These are phyloP conservation scores for Micropterix aruncella DNA, from an alignment of 2,888 invertebrate species.

Conservation along the genomic window DNA sequence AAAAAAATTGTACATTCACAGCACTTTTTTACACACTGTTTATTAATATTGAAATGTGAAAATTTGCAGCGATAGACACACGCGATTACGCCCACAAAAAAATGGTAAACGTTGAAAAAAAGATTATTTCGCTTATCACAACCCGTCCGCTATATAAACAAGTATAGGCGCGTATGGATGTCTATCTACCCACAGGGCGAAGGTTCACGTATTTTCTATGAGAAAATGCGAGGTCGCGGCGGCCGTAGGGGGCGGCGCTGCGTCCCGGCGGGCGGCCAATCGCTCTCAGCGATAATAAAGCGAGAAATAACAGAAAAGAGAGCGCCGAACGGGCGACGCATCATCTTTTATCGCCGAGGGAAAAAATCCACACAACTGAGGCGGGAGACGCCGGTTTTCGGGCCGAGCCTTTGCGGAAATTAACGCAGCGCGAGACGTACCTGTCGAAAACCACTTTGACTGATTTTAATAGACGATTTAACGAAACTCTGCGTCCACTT, in stretches of 20 bases:
- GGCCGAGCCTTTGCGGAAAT: neutral
- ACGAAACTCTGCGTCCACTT: neutral
- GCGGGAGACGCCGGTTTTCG: neutral
- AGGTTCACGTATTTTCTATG: too few species aligned
- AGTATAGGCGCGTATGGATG: neutral
- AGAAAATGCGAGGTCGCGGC: too few species aligned
- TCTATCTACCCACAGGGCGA: neutral
- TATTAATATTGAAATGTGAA: too few species aligned
- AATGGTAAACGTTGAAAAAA: neutral
- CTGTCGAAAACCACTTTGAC: neutral
- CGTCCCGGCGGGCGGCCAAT: too few species aligned
- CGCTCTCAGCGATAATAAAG: too few species aligned
- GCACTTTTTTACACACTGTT: too few species aligned
- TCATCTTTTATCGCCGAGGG: neutral
- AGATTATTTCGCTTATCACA: neutral
- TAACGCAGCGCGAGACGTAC: neutral
- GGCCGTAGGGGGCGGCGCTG: too few species aligned
- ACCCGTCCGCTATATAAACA: neutral
- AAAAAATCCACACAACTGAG: neutral
- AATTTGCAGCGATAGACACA: too few species aligned
- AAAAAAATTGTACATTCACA: too few species aligned
- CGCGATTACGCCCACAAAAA: neutral
- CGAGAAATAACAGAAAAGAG: neutral
- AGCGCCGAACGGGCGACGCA: neutral
- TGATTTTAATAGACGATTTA: neutral